These are phyloP conservation scores for Dusona sp. DNA, from an alignment of 2,888 invertebrate species.

Conservation along the genomic window DNA sequence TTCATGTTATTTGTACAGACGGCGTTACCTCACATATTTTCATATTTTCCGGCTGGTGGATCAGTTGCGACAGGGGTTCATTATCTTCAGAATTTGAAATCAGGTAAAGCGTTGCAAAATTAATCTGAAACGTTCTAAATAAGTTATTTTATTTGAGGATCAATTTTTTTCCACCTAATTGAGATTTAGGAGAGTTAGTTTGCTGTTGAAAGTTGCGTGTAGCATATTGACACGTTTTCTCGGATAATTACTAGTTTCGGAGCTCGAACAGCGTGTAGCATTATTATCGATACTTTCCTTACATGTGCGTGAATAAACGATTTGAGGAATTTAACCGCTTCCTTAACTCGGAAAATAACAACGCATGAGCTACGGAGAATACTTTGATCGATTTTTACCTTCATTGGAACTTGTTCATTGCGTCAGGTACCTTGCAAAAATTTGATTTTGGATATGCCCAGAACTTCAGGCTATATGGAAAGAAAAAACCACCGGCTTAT, in stretches of 20 bases:
- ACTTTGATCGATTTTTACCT: neutral
- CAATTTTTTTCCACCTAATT: neutral
- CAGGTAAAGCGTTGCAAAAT: conserved; percentile 38
- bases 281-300: neutral
- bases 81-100: conserved; percentile 56
- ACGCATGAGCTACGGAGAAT: neutral
- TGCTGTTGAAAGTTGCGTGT: neutral
- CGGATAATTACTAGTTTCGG: neutral
- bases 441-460: conserved; percentile 70
- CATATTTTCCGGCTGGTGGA: conserved; percentile 65
- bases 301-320: neutral
- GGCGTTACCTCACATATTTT: conserved; percentile 47
- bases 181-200: neutral
- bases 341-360: neutral
- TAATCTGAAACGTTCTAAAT: neutral
- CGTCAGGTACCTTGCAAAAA: conserved; percentile 61
- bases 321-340: neutral
- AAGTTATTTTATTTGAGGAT: neutral
- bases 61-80: conserved; percentile 56
- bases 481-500: conserved; percentile 68
- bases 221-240: neutral
- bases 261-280: neutral
- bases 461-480: conserved; percentile 68
- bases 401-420: conserved; percentile 41
- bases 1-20: conserved; percentile 52